These are phyloP conservation scores for Mixornis gularis DNA, from an alignment of 2,113 vertebrate species.

Conservation along the genomic window DNA sequence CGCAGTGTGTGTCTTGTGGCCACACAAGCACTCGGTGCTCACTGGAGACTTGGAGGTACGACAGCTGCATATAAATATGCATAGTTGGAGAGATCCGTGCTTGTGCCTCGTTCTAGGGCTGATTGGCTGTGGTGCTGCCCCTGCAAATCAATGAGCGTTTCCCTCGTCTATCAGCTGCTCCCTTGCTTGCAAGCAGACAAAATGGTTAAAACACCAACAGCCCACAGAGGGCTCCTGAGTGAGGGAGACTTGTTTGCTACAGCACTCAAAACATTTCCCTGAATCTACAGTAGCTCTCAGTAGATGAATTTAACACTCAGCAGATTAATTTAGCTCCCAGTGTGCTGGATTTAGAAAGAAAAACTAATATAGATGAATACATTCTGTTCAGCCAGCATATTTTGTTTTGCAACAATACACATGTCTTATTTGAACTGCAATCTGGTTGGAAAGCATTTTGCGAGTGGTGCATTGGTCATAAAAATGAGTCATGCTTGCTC, in stretches of 20 bases:
- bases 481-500: slow-evolving; percentile 62
- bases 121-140: slow-evolving; percentile 56
- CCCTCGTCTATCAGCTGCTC: slow-evolving; percentile 66
- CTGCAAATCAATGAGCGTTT: slow-evolving; percentile 66
- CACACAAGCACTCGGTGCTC: slow-evolving; percentile 68
- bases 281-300: slow-evolving; percentile 57
- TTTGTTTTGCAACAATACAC: slow-evolving; percentile 66
- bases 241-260: slow-evolving; percentile 60
- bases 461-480: slow-evolving; percentile 52
- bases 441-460: slow-evolving; percentile 58
- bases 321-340: slow-evolving; percentile 65
- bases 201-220: slow-evolving; percentile 68
- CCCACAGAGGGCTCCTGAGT: slow-evolving; percentile 72
- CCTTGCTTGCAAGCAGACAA: slow-evolving; percentile 67
- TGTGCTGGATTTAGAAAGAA: slow-evolving; percentile 62
- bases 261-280: slow-evolving; percentile 37
- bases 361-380: slow-evolving; percentile 62
- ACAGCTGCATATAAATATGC: slow-evolving; percentile 79
- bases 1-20: slow-evolving; percentile 58
- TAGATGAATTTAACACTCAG: slow-evolving; percentile 64
- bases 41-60: slow-evolving; percentile 58
- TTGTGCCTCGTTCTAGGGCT: slow-evolving; percentile 50
- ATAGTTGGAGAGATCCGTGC: slow-evolving; percentile 64
- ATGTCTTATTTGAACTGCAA: slow-evolving; percentile 62
- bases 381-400: slow-evolving; percentile 65